A percentile compares a stretch with the other conserved stretches of the same genome.
Evolutionary conservation across 1,140 invertebrate genomes (phyloP).

Genomic region (Dendrolimus kikuchii): DNA sequence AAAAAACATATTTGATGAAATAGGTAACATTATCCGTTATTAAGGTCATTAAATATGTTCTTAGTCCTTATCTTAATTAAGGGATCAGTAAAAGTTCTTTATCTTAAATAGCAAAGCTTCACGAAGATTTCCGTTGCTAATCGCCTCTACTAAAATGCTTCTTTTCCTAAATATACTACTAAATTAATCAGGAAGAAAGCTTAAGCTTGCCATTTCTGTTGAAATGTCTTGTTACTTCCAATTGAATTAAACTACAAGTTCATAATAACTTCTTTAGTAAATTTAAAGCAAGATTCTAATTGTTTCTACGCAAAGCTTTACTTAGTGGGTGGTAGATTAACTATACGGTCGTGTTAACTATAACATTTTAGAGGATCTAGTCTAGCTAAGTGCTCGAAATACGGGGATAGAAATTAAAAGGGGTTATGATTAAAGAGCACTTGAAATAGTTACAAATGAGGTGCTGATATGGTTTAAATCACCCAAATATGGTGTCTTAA

Average conservation of each 20-base stretch:
- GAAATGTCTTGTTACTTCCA: too few relatives aligned
- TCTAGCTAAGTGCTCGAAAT: slow-evolving; percentile 27
- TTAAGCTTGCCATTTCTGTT: slow-evolving; percentile 46
- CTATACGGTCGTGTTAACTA: slow-evolving; percentile 11
- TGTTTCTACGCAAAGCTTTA: slow-evolving; percentile 61
- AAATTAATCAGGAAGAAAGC: slow-evolving; percentile 42
- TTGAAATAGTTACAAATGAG: slow-evolving; percentile 19
- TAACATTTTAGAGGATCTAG: slow-evolving; percentile 21
- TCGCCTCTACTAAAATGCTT: slow-evolving; percentile 43
- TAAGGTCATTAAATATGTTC: too few relatives aligned
- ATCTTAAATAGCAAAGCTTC: slow-evolving; percentile 51
- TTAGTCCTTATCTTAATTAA: not conserved
- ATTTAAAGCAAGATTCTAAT: slow-evolving; percentile 18
- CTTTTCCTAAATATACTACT: slow-evolving; percentile 45
- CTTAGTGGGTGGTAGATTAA: slow-evolving; percentile 21
- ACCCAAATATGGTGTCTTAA: slow-evolving; percentile 24
- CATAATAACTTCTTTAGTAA: too few relatives aligned
- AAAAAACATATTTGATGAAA: too few relatives aligned
- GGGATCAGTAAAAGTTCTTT: slow-evolving; percentile 12
- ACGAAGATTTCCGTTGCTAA: slow-evolving; percentile 45
- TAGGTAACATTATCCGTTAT: too few relatives aligned
- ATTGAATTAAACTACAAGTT: too few relatives aligned
- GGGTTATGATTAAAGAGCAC: slow-evolving; percentile 21
- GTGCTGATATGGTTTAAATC: slow-evolving; percentile 28
- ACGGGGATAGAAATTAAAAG: slow-evolving; percentile 26